phyloP scores from a whole-genome alignment of 1,140 invertebrate genomes.

The Ooceraea biroi region DNA sequence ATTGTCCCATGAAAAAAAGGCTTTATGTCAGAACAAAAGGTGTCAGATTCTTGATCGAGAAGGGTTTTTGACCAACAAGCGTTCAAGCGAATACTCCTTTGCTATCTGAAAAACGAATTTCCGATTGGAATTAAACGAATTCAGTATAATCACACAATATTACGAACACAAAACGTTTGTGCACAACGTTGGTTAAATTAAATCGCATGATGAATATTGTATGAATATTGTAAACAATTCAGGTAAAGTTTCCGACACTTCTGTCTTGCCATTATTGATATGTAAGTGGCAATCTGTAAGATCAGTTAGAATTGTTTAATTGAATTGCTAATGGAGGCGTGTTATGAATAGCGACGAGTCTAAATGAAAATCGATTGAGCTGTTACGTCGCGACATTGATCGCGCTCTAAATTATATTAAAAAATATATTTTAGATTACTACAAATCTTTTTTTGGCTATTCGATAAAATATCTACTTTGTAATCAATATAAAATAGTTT shows the following conservation, averaged over 20 bases:
- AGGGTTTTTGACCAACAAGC: conserved; percentile 7
- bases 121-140: neutral
- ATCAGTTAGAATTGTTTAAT: neutral
- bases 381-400: neutral
- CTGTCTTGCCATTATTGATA: conserved; percentile 4
- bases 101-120: neutral
- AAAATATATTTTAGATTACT: neutral
- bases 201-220: no score
- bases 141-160: no score
- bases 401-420: neutral
- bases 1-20: conserved; percentile 36
- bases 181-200: no score
- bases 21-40: conserved; percentile 49
- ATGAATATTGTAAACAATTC: neutral
- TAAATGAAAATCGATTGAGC: conserved; percentile 22
- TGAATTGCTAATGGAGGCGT: conserved; percentile 25
- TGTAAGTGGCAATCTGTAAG: neutral
- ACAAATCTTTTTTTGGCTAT: neutral
- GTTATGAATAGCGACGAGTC: conserved; percentile 29
- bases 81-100: neutral
- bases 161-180: no score
- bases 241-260: neutral
- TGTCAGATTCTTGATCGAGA: conserved; percentile 18
- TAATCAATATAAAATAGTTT: neutral
- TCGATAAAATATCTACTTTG: neutral